Evolutionary conservation across 2,797 vertebrate genomes (phyloP).

Genomic region (Rhabdomys pumilio): DNA sequence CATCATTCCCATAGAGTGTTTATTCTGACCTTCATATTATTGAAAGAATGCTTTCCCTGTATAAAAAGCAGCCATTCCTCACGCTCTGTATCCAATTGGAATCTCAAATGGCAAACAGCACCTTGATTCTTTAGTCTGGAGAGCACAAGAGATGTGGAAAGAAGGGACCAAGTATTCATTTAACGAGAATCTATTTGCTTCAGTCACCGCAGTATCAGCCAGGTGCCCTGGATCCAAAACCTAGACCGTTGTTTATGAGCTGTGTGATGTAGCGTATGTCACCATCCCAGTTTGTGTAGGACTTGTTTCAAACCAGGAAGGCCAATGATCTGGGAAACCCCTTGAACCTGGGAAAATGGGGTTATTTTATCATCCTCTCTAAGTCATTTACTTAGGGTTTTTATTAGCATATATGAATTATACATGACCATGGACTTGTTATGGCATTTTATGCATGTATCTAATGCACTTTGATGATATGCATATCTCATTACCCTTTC

Average conservation of each 20-base stretch:
- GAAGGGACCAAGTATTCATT: neutral
- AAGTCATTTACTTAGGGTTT: neutral
- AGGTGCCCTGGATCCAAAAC: neutral
- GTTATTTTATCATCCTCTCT: neutral
- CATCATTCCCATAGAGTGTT: conserved; percentile 46
- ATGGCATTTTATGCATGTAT: neutral
- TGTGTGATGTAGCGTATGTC: neutral
- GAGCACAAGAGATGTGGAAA: neutral
- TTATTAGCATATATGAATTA: conserved; percentile 4
- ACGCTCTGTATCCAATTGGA: neutral
- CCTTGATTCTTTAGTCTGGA: neutral
- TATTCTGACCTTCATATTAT: conserved; percentile 52
- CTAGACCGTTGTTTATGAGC: neutral
- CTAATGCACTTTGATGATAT: neutral
- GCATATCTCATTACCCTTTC: neutral
- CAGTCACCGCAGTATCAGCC: rapidly evolving
- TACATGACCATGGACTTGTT: neutral
- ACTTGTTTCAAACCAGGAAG: neutral
- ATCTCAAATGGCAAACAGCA: conserved; percentile 37
- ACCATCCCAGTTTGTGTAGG: neutral
- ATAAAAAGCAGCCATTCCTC: conserved; percentile 5
- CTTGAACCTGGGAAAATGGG: neutral
- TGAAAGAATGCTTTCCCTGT: conserved; percentile 29
- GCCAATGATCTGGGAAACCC: neutral
- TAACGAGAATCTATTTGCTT: neutral